Conservation (phyloP, 2,888 invertebrate species). For the Notocelia uddmanniana region DNA sequence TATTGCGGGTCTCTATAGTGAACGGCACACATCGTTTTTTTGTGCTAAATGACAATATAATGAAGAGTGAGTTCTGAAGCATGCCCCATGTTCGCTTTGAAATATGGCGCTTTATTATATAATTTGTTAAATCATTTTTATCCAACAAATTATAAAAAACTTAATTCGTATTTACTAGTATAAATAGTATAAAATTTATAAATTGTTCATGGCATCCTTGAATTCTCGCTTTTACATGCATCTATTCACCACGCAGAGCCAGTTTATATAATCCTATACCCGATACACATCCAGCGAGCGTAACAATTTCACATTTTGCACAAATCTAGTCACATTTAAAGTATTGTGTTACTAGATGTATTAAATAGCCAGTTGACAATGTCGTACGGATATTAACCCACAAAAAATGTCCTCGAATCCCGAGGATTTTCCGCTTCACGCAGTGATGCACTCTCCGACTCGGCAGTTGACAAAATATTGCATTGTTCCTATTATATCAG, state of each 20-base stretch:
- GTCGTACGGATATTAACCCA: conserved; percentile 85
- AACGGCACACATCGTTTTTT: conserved; percentile 65
- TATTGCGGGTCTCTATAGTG: conserved; percentile 78
- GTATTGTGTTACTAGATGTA: conserved; percentile 85
- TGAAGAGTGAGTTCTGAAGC: conserved; percentile 19
- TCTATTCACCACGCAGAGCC: conserved; percentile 36
- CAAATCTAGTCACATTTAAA: conserved; percentile 85
- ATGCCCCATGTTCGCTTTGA: background rate
- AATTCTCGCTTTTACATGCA: background rate
- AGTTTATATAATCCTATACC: conserved; percentile 73
- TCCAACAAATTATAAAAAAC: background rate
- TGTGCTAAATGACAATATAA: conserved; percentile 57
- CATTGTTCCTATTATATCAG: conserved; percentile 84
- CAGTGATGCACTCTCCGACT: conserved; percentile 81
- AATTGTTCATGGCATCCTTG: background rate
- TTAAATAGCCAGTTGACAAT: conserved; percentile 85
- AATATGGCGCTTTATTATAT: background rate
- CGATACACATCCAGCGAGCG: conserved; percentile 77
- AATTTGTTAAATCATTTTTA: background rate
- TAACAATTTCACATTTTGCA: conserved; percentile 84
- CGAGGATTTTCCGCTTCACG: conserved; percentile 86
- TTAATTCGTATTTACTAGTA: background rate
- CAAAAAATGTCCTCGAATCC: conserved; percentile 85
- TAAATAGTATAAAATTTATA: background rate
- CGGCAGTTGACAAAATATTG: conserved; percentile 86